Base-by-base conservation (phyloP, 2,888 invertebrate species). In the Cephonodes hylas region DNA sequence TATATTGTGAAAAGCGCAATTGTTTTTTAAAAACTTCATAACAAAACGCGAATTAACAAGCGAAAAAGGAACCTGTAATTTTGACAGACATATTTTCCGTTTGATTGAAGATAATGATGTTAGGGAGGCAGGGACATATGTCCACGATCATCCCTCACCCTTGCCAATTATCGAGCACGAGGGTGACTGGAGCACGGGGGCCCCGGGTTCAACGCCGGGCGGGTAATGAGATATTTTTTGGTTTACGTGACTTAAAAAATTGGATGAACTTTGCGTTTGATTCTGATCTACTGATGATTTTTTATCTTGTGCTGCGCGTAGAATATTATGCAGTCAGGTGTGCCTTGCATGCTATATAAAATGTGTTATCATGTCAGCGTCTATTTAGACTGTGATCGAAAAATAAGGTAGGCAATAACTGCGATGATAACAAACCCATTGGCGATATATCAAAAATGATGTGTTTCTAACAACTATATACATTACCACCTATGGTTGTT, bases 61-160 rank as follows among this genome's bases (percentile, higher is more conserved):
- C 53, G 53, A 8, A 53, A 53, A 46, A 18, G 18, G 53, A 18
- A 53, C 27, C 18, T 53, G 53, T 31, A 53, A 76, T 73, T 74
- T 74, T 73, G 74, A 73, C 72, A 71, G 71, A 60, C 71, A 75
- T 72, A 75, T 72, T 77, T 81, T 79, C 75, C 76, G 70, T 77
- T 71, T 85, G 84, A 88, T 87, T 84, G 75, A 72, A 81, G 83
- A 85, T 87, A 88, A 87, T 88, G 81, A 85, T 70, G 76, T 65
- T 68, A 66, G 62, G 68, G 74, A 73, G 74, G 75, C 74, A 68
- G 69, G 73, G 75, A 76, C 88, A 88, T 88, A 88, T 88, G 89
- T 83, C 83, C 73, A 69, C 71, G 76, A 77, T 85, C 75, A 77
- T 72, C 71, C 70, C 70, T 74, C 71, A 72, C 81, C 83, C 74